These are phyloP conservation scores for Lasiurus cinereus DNA, from an alignment of 2,113 vertebrate genomes.

Conservation along the genomic window DNA sequence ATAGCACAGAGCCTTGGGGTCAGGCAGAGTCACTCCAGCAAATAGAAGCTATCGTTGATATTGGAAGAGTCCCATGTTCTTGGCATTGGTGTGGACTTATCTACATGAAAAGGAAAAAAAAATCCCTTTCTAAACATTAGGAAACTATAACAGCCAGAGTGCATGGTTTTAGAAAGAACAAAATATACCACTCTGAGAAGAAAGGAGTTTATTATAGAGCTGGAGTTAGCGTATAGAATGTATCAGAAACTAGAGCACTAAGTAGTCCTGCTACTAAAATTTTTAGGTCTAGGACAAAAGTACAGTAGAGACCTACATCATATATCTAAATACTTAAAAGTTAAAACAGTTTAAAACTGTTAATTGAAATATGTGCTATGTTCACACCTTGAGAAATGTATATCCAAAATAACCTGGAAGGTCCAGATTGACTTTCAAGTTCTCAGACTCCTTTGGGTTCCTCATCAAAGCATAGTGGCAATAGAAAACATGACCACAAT, in stretches of 20 bases:
- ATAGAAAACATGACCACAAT: neutral
- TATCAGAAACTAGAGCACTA: neutral
- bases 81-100: neutral
- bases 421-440: neutral
- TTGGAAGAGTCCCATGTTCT: neutral
- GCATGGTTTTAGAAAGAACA: slow-evolving; percentile 26
- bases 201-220: neutral
- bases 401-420: neutral
- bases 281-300: neutral
- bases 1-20: neutral
- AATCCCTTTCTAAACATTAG: neutral
- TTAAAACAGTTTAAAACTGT: neutral
- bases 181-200: neutral
- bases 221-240: neutral
- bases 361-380: neutral
- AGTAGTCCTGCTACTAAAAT: neutral
- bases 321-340: neutral
- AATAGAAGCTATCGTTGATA: neutral
- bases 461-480: neutral
- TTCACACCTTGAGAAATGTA: neutral
- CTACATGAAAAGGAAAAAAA: neutral
- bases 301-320: neutral
- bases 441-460: neutral
- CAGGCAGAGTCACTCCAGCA: neutral
- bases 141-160: neutral